Evolutionary conservation across 2,888 invertebrate genomes (phyloP).

Genomic region (Ormyrus pomaceus): DNA sequence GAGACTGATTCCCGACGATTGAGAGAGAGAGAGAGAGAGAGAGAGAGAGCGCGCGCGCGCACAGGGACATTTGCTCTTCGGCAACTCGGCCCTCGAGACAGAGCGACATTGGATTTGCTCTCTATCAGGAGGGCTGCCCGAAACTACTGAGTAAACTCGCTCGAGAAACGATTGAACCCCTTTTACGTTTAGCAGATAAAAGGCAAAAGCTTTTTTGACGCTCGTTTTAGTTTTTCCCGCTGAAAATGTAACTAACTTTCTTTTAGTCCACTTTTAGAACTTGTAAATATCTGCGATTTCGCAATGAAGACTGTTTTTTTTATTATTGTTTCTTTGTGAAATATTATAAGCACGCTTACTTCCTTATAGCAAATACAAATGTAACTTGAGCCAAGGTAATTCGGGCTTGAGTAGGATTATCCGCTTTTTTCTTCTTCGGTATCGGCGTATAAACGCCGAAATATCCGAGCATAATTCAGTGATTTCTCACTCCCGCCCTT

Average conservation of each 20-base stretch:
- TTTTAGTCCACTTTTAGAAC: too few species aligned
- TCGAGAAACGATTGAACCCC: constrained; percentile 36
- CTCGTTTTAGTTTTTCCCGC: too few species aligned
- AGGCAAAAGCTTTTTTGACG: constrained; percentile 2
- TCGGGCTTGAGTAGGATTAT: background rate
- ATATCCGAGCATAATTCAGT: constrained; percentile 29
- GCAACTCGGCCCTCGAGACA: constrained; percentile 22
- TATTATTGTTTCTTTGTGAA: background rate
- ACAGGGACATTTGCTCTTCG: constrained; percentile 26
- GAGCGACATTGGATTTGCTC: constrained; percentile 28
- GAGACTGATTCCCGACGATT: constrained; percentile 33
- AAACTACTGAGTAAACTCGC: constrained; percentile 17
- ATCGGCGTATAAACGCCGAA: background rate
- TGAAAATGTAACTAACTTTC: too few species aligned
- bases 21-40: constrained; percentile 19
- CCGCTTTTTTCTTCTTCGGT: background rate
- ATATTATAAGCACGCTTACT: background rate
- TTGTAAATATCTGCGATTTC: too few species aligned
- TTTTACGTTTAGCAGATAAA: constrained; percentile 45
- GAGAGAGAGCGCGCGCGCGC: background rate
- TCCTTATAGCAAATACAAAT: background rate
- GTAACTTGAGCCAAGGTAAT: background rate
- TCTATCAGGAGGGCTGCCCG: background rate
- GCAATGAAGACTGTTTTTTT: background rate
- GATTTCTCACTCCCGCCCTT: constrained; percentile 11